Conservation (phyloP, 2,113 vertebrate species). For the Rousettus leschenaultii region DNA sequence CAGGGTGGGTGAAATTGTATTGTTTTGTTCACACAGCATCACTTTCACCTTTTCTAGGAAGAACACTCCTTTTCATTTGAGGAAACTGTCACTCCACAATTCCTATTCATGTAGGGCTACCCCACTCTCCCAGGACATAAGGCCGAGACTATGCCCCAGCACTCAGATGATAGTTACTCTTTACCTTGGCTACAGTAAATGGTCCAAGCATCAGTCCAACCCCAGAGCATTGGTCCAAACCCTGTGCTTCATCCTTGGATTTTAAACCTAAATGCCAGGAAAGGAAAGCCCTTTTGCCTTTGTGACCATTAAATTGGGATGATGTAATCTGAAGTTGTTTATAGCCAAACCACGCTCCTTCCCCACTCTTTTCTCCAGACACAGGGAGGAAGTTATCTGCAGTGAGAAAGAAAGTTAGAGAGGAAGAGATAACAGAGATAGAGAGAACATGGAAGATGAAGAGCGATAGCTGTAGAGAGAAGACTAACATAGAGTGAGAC, state of each 20-base stretch:
- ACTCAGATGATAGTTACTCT: neutral
- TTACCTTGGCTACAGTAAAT: neutral
- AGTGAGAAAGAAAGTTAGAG: neutral
- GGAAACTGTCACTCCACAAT: neutral
- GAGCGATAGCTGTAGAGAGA: neutral
- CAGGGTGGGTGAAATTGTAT: neutral
- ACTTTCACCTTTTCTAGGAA: neutral
- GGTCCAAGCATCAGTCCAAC: neutral
- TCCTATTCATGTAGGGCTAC: neutral
- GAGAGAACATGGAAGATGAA: neutral
- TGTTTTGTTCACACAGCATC: neutral
- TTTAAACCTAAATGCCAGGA: neutral
- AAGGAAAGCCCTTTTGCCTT: neutral
- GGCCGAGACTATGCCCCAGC: neutral
- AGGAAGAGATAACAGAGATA: neutral
- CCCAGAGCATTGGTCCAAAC: neutral
- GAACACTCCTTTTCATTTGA: neutral
- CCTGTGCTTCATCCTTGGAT: neutral
- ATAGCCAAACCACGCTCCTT: neutral
- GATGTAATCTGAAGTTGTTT: neutral
- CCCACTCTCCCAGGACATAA: neutral
- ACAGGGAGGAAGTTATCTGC: neutral
- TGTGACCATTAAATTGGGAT: neutral
- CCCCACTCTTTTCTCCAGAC: neutral
- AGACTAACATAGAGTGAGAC: neutral